These are phyloP conservation scores for Semicossyphus pulcher DNA, from an alignment of 2,113 vertebrate genomes.

Conservation along the genomic window DNA sequence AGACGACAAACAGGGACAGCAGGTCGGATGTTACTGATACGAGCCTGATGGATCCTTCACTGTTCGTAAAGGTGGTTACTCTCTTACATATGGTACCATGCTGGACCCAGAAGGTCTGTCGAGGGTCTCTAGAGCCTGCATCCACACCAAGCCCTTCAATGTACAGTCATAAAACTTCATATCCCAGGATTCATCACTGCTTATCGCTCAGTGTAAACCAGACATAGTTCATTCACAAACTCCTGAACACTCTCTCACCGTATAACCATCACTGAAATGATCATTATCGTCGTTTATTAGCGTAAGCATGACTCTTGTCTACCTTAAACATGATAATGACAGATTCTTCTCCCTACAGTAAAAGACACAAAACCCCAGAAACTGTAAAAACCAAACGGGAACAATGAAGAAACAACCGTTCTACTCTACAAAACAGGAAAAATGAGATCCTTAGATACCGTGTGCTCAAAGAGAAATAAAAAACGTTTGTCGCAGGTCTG, in stretches of 20 bases:
- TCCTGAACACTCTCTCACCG: constrained; percentile 68
- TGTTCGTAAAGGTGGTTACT: background rate
- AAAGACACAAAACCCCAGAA: constrained; percentile 83
- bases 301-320: constrained; percentile 69
- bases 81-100: constrained; percentile 25
- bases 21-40: constrained; percentile 10
- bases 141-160: constrained; percentile 78
- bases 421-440: constrained; percentile 74
- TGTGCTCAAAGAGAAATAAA: constrained; percentile 72
- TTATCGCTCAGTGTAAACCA: constrained; percentile 78
- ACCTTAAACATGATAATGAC: constrained; percentile 64
- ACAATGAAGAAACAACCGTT: constrained; percentile 74
- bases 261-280: constrained; percentile 62
- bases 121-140: constrained; percentile 74
- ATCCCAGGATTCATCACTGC: constrained; percentile 74
- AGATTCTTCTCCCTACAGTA: constrained; percentile 71
- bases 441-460: constrained; percentile 65
- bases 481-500: constrained; percentile 54
- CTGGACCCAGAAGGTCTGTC: constrained; percentile 25
- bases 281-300: constrained; percentile 54
- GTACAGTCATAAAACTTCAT: constrained; percentile 77
- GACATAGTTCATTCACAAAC: constrained; percentile 68
- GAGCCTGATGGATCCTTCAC: constrained; percentile 12
- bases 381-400: constrained; percentile 81
- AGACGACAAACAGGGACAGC: constrained; percentile 27